phyloP scores from a whole-genome alignment of 2,113 vertebrate species.

The Melozone crissalis region DNA sequence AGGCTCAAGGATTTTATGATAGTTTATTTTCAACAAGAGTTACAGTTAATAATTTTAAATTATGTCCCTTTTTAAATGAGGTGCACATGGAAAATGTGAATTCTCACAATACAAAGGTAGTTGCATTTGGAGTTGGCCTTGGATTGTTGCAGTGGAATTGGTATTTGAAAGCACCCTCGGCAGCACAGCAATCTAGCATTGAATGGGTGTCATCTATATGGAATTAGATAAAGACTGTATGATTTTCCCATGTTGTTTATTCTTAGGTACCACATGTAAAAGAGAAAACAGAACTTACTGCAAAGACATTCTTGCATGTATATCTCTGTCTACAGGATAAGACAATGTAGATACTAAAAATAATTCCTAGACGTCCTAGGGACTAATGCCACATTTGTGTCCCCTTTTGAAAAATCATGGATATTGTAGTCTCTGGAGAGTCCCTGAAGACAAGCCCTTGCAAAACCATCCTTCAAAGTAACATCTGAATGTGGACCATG shows the following conservation, averaged over 20 bases:
- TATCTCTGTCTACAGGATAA: background rate
- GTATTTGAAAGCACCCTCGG: background rate
- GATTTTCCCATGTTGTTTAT: background rate
- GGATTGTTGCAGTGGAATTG: background rate
- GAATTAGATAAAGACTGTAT: background rate
- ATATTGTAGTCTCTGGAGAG: background rate
- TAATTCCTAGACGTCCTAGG: background rate
- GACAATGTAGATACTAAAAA: background rate
- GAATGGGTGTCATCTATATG: background rate
- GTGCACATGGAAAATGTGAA: background rate
- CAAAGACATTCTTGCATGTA: background rate
- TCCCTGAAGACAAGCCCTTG: background rate
- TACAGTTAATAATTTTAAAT: background rate
- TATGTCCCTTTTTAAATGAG: background rate
- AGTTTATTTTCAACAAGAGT: background rate
- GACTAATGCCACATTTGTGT: background rate
- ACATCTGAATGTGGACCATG: background rate
- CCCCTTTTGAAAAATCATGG: background rate
- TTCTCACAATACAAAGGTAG: background rate
- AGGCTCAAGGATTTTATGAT: background rate
- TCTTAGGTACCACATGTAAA: background rate
- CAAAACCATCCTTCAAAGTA: background rate
- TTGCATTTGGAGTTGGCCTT: background rate
- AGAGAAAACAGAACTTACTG: background rate
- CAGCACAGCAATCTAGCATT: background rate